Conservation (phyloP, 1,140 invertebrate species). For the Batillaria attramentaria region DNA sequence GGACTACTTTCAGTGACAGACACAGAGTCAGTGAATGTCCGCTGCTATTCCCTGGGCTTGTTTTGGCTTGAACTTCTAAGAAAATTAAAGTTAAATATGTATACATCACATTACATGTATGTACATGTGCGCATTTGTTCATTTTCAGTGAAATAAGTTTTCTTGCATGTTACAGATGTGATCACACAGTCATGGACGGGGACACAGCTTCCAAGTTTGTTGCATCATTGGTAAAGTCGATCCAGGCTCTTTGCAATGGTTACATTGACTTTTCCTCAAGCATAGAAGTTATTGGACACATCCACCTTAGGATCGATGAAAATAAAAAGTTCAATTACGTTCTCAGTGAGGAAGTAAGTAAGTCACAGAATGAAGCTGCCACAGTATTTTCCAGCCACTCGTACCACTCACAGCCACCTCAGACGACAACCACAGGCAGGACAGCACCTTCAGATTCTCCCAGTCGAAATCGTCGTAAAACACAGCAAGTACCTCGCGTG, state of each 20-base stretch:
- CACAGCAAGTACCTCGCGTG: not conserved
- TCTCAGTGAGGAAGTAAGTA: conserved; percentile 37
- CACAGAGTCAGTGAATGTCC: too few species aligned
- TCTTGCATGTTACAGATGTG: too few species aligned
- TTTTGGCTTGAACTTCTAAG: too few species aligned
- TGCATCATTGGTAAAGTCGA: conserved; percentile 30
- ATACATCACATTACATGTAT: too few species aligned
- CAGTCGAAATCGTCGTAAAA: not conserved
- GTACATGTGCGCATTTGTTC: too few species aligned
- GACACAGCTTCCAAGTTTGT: conserved; percentile 34
- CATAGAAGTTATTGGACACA: conserved; percentile 40
- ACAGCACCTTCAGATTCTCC: not conserved
- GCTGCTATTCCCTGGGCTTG: too few species aligned
- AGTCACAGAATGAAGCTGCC: conserved; percentile 15
- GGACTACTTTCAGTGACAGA: too few species aligned
- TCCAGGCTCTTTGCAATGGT: conserved; percentile 39
- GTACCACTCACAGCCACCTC: conserved; percentile 30
- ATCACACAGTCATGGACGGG: conserved; percentile 52
- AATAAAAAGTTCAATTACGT: conserved; percentile 33
- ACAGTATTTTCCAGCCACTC: conserved; percentile 34
- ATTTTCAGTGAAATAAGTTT: too few species aligned
- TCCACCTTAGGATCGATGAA: conserved; percentile 34
- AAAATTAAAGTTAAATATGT: too few species aligned
- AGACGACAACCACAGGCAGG: not conserved
- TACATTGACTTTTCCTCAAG: conserved; percentile 35